These are phyloP conservation scores for Sebastes matsubarae DNA, from an alignment of 2,797 vertebrate genomes.

Conservation along the genomic window DNA sequence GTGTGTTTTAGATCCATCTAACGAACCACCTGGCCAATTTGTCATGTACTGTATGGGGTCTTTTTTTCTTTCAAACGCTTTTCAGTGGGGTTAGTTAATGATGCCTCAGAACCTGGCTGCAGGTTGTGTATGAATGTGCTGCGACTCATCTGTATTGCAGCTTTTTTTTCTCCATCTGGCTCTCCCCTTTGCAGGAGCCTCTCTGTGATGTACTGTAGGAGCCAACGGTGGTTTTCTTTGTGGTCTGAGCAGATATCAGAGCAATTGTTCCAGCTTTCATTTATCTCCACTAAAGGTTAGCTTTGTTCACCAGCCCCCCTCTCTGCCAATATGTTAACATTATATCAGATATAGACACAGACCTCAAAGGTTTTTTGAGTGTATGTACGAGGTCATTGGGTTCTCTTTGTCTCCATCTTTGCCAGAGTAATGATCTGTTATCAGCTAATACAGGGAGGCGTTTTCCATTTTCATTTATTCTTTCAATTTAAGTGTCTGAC, in stretches of 20 bases:
- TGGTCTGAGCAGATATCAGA: constrained; percentile 44
- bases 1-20: constrained; percentile 5
- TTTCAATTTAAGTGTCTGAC: background rate
- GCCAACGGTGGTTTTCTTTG: constrained; percentile 45
- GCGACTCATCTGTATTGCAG: constrained; percentile 27
- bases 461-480: constrained; percentile 6
- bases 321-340: constrained; percentile 35
- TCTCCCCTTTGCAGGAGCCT: constrained; percentile 3
- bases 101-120: background rate
- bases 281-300: constrained; percentile 68
- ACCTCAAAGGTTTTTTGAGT: background rate
- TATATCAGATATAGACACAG: constrained; percentile 50
- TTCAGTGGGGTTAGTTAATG: constrained; percentile 21
- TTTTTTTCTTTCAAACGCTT: constrained; percentile 9
- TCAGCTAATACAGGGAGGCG: background rate
- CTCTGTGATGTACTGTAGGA: constrained; percentile 23
- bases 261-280: constrained; percentile 58
- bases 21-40: constrained; percentile 8
- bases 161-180: constrained; percentile 21
- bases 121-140: constrained; percentile 11
- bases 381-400: background rate
- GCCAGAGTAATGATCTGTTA: constrained; percentile 33
- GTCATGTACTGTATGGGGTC: background rate
- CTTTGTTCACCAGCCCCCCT: constrained; percentile 49
- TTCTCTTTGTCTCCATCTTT: constrained; percentile 6